Evolutionary conservation across 2,113 vertebrate genomes (phyloP).

Genomic region (Astatoreochromis straeleni): DNA sequence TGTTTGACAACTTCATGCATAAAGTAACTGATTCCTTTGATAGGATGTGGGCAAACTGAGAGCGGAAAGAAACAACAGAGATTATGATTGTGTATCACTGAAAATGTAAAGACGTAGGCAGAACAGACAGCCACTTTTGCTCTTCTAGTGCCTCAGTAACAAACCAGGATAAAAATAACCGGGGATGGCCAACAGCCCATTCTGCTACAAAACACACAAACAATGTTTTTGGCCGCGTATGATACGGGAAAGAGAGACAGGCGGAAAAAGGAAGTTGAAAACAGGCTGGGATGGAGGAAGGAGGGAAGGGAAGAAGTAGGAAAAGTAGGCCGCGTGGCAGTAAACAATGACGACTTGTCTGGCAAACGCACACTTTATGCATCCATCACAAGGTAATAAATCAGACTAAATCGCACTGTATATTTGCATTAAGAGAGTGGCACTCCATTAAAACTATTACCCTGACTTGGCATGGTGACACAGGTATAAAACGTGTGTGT

Average conservation of each 20-base stretch:
- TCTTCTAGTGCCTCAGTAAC: not conserved
- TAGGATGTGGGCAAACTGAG: not conserved
- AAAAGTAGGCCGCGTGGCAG: conserved; percentile 43
- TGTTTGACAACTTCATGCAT: not conserved
- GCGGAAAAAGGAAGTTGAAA: not conserved
- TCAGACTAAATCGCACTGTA: not conserved
- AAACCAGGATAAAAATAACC: conserved; percentile 42
- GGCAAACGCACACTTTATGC: not conserved
- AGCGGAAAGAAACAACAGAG: not conserved
- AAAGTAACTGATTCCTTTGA: not conserved
- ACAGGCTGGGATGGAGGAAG: conserved; percentile 23
- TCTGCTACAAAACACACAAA: conserved; percentile 11
- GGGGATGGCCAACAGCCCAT: not conserved
- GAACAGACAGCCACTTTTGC: not conserved
- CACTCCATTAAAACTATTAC: conserved; percentile 4
- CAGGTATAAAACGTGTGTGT: not conserved
- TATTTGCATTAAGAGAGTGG: not conserved
- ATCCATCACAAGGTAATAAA: not conserved
- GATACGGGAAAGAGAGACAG: not conserved
- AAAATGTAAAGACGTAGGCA: not conserved
- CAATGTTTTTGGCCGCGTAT: conserved; percentile 11
- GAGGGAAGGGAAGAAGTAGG: conserved; percentile 12
- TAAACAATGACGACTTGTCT: conserved; percentile 3
- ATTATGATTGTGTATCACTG: not conserved
- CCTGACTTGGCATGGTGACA: not conserved